Evolutionary conservation across 1,140 invertebrate species (phyloP), one percentile per base, ranked within the genome.

Genomic region (Oryctes rhinoceros): DNA sequence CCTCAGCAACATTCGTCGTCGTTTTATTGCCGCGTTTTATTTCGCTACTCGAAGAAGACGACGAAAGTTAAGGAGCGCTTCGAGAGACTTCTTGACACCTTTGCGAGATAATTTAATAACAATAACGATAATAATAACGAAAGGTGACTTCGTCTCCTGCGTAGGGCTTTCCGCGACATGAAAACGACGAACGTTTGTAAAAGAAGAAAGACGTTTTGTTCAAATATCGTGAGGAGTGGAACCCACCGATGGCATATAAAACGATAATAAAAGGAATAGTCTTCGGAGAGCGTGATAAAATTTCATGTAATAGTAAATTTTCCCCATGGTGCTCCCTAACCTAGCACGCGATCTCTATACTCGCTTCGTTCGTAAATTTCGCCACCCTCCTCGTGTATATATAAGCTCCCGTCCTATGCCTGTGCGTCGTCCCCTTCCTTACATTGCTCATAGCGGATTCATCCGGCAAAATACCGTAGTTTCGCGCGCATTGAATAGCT

Each of bases 281-380:
- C 53, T 59, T 59, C 53, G 53, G 53, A 59, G 53, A 59, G 53
- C 53, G 53, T 59, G 53, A 59, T 59, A 59, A 59, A 59, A 59
- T 59, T 59, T 59, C 53, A 59, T 59, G 53, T 59, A 59, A 59
- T 59, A 59, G 53, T 59, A 59, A 59, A 59, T 59, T 59, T 59
- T 59, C 53, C 24, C 53, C 53, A 59, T 59, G 53, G 15, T n/a
- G 53, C 53, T 59, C 53, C 13, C 53, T 59, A 59, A 59, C 53
- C 53, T 59, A 59, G 53, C 53, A 59, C 53, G 53, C 53, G 53
- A 59, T 18, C 53, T 59, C 53, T 59, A 30, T 30, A 59, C 53
- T 59, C 53, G 53, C 15, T 59, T 59, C 15, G 53, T 59, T 59
- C 53, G 53, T 59, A 59, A 59, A 59, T 59, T 59, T 59, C 15